These are phyloP conservation scores for Pollenia griseotomentosa DNA, from an alignment of 2,888 invertebrate genomes.

Conservation along the genomic window DNA sequence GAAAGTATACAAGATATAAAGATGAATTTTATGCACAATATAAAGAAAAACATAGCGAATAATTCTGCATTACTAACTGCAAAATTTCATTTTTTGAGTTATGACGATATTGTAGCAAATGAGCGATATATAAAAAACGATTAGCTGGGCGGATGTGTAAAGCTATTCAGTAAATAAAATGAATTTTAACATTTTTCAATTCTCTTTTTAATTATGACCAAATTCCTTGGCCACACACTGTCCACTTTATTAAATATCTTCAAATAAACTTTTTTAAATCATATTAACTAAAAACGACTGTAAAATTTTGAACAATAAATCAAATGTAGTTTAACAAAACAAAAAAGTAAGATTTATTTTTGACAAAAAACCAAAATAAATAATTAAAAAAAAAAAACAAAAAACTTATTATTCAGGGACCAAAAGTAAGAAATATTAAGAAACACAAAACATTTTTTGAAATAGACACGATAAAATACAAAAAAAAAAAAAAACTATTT, in stretches of 20 bases:
- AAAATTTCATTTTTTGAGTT: too few species aligned
- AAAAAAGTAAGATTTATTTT: slow-evolving; percentile 70
- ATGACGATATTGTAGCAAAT: too few species aligned
- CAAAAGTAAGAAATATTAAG: slow-evolving; percentile 78
- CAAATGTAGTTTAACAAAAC: slow-evolving; percentile 68
- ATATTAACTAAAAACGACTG: slow-evolving; percentile 70
- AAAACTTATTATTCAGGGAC: slow-evolving; percentile 82
- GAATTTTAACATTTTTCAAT: too few species aligned
- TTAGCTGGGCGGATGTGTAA: too few species aligned
- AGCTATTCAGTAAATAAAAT: too few species aligned
- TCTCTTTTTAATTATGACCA: not conserved
- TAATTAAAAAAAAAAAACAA: slow-evolving; percentile 49
- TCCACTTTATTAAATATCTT: slow-evolving; percentile 37
- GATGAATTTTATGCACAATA: too few species aligned
- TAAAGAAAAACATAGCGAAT: too few species aligned
- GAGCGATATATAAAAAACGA: too few species aligned
- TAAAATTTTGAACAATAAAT: slow-evolving; percentile 76
- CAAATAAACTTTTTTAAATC: slow-evolving; percentile 52
- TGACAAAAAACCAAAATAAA: slow-evolving; percentile 60
- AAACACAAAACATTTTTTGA: slow-evolving; percentile 71
- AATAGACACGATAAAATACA: slow-evolving; percentile 55
- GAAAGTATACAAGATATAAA: too few species aligned
- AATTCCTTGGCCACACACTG: not conserved
- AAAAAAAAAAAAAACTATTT: slow-evolving; percentile 70
- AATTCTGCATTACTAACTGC: too few species aligned